Base-by-base conservation (phyloP, 64 coral and sea anemone genomes). In the Hydrozoanthus tunicans region DNA sequence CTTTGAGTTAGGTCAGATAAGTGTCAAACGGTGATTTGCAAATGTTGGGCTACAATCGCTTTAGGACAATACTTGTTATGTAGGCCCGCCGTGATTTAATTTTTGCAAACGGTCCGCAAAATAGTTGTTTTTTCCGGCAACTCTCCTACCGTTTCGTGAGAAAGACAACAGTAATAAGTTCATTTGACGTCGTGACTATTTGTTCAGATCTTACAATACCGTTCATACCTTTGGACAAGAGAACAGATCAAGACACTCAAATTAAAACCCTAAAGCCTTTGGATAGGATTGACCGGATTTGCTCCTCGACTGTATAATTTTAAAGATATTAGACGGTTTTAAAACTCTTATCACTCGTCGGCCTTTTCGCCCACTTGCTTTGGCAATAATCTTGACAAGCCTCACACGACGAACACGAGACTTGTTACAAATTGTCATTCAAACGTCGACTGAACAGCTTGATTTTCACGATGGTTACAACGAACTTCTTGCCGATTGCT, bases 301-400 rank as follows among this genome's bases (percentile, higher is more conserved):
- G 77, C 54, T 56, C n/a, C 13, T 79, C 55, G 77, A 43, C 72
- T 76, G 9, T 58, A 11, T 14, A n/a, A 52, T 4, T 72, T 70
- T 24, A 20, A 32, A 17, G 53, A 25, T 51, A 68, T 66, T 68
- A 9, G 51, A 83, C 81, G 17, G 81, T 66, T 59, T 86, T 74
- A 55, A 58, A 26, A 6, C 25, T 14, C 68, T 74, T 75, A 74
- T 88, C 84, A 88, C 59, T 88, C 84, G 84, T 88, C 84, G 56
- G 70, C 74, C 56, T 27, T 88, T 74, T 55, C 11, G 84, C 69
- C 13, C 73, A 88, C 73, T 88, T 88, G 69, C 56, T 61, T 73
- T 72, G 53, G 84, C 57, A 43, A 43, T 43, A 43, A 43, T 88
- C 56, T 75, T 71, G 69, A 43, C 84, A 32, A 88, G 84, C 73